Conservation (phyloP, 2,888 invertebrate genomes). For the Spodoptera picta region DNA sequence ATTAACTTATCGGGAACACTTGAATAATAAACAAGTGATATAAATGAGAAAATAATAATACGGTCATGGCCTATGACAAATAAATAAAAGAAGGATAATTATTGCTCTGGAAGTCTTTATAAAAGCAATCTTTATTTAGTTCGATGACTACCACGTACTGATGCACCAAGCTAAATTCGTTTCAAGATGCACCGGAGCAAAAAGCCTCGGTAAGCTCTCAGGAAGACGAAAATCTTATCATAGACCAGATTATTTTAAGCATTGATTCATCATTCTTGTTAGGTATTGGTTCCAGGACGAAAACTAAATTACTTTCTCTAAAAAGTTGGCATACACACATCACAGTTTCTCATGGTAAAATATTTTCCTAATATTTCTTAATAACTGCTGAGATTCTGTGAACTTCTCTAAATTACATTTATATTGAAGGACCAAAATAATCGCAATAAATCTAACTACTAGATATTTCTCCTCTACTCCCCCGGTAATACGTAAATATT, state of each 20-base stretch:
- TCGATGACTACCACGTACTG: conserved; percentile 14
- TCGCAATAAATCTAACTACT: no score
- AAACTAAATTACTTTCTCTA: no score
- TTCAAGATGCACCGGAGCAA: conserved; percentile 12
- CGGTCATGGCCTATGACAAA: conserved; percentile 5
- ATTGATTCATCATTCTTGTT: not conserved
- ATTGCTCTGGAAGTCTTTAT: conserved; percentile 19
- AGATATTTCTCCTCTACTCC: no score
- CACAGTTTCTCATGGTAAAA: no score
- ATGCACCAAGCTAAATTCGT: conserved; percentile 31
- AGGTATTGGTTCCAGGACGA: no score
- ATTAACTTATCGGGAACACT: conserved; percentile 7
- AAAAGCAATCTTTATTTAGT: conserved; percentile 21
- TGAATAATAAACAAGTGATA: conserved; percentile 15
- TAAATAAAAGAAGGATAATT: not conserved
- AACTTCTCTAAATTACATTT: no score
- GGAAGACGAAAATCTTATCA: conserved; percentile 18
- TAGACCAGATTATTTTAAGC: conserved; percentile 3
- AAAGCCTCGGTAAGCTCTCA: conserved; percentile 5
- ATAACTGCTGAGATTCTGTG: no score
- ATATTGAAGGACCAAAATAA: no score
- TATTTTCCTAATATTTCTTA: no score
- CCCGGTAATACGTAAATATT: no score
- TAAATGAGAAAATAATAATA: conserved; percentile 15
- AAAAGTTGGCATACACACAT: no score